These are phyloP conservation scores for Seira ritae DNA, from an alignment of 2,888 invertebrate genomes.

Conservation along the genomic window DNA sequence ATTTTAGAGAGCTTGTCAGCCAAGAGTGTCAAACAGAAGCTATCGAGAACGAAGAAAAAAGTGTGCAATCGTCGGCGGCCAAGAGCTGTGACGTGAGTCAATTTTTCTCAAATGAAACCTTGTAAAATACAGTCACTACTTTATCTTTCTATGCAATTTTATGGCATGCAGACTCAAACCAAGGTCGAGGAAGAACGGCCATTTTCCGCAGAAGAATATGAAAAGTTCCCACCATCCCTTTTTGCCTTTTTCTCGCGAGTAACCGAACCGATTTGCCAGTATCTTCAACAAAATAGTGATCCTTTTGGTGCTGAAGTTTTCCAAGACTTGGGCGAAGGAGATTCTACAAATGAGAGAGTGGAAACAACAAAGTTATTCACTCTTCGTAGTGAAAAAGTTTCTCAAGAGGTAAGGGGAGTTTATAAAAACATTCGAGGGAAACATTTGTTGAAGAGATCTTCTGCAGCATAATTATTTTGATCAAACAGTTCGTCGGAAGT, in stretches of 20 bases:
- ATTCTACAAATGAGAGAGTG: slow-evolving; percentile 5
- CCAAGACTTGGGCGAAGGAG: slow-evolving; percentile 60
- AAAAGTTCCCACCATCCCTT: slow-evolving; percentile 69
- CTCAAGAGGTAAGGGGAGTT: slow-evolving; percentile 54
- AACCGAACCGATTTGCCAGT: slow-evolving; percentile 67
- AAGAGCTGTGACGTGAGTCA: slow-evolving; percentile 43
- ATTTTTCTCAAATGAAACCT: too few species aligned
- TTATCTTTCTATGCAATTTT: too few species aligned
- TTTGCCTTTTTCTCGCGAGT: slow-evolving; percentile 71
- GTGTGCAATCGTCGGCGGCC: slow-evolving; percentile 44
- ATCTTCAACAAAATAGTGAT: slow-evolving; percentile 68
- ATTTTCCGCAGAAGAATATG: slow-evolving; percentile 44
- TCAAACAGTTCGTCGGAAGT: slow-evolving; percentile 61
- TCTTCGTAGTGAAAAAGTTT: slow-evolving; percentile 61
- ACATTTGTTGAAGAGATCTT: neutral
- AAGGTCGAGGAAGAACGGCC: slow-evolving; percentile 41
- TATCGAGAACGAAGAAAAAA: slow-evolving; percentile 48
- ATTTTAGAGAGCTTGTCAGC: slow-evolving; percentile 39
- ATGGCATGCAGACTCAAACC: too few species aligned
- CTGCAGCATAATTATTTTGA: neutral
- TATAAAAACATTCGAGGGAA: neutral
- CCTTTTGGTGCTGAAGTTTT: slow-evolving; percentile 66
- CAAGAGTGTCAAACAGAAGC: slow-evolving; percentile 61
- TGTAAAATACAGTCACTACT: too few species aligned
- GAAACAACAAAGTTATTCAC: slow-evolving; percentile 60